Evolutionary conservation across 1,140 invertebrate genomes (phyloP).

Genomic region (Muscidifurax raptorellus): DNA sequence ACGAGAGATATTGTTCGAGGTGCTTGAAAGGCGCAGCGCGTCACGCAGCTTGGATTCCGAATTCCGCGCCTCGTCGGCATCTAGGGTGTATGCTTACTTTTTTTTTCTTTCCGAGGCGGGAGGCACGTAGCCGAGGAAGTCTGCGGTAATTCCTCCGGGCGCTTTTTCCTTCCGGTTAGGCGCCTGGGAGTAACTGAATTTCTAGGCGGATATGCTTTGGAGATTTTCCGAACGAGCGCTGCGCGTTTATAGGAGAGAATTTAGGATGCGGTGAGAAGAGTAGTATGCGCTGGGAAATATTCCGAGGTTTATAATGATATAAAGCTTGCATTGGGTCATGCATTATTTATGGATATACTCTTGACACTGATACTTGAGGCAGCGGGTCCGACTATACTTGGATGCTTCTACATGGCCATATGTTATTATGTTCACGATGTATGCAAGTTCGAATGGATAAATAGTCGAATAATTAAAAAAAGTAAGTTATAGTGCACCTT

Average conservation of each 20-base stretch:
- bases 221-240: background rate
- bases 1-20: constrained; percentile 12
- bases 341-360: too few species aligned
- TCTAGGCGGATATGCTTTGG: background rate
- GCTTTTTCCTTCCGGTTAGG: background rate
- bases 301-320: background rate
- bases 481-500: too few species aligned
- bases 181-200: background rate
- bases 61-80: constrained; percentile 6
- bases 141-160: background rate
- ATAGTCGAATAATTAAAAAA: too few species aligned
- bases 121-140: background rate
- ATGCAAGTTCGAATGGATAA: too few species aligned
- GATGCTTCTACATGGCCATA: background rate
- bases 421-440: too few species aligned
- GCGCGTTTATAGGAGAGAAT: background rate
- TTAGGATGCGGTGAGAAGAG: background rate
- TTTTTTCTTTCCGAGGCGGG: background rate
- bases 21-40: background rate
- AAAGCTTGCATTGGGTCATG: background rate
- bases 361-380: too few species aligned
- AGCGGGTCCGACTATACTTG: background rate
- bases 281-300: background rate
- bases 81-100: background rate
- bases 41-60: constrained; percentile 9